phyloP scores from a whole-genome alignment of 2,797 vertebrate genomes.

The Notolabrus celidotus region DNA sequence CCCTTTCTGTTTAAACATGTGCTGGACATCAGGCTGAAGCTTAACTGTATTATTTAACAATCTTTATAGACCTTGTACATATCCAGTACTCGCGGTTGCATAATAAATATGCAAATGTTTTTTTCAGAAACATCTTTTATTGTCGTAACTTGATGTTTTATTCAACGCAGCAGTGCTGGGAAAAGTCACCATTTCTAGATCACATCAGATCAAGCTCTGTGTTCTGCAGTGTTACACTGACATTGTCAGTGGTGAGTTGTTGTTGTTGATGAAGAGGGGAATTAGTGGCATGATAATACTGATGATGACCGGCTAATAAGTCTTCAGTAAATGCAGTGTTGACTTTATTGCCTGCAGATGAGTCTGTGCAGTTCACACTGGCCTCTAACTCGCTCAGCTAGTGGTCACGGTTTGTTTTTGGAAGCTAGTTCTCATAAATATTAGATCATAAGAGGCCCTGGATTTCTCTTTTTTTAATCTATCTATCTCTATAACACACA shows the following conservation, averaged over 20 bases:
- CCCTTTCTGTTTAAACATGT: not conserved
- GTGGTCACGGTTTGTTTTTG: not conserved
- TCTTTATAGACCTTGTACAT: not conserved
- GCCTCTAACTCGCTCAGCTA: not conserved
- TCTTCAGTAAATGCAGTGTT: slow-evolving; percentile 2
- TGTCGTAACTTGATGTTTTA: not conserved
- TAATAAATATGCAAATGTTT: not conserved
- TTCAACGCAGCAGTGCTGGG: not conserved
- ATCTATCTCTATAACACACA: not conserved
- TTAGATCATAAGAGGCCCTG: not conserved
- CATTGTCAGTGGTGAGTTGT: not conserved
- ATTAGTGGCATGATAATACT: not conserved
- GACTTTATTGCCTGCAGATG: not conserved
- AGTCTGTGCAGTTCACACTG: slow-evolving; percentile 4
- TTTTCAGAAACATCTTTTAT: not conserved
- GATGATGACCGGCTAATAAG: not conserved
- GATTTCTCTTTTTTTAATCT: not conserved
- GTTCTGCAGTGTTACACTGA: not conserved
- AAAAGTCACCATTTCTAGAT: not conserved
- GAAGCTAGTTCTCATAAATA: not conserved
- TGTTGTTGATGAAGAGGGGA: not conserved
- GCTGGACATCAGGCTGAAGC: not conserved
- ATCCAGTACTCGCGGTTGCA: not conserved
- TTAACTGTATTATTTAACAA: not conserved
- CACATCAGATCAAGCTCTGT: not conserved